Evolutionary conservation across 2,113 vertebrate species (phyloP).

Genomic region (Archilochus colubris): DNA sequence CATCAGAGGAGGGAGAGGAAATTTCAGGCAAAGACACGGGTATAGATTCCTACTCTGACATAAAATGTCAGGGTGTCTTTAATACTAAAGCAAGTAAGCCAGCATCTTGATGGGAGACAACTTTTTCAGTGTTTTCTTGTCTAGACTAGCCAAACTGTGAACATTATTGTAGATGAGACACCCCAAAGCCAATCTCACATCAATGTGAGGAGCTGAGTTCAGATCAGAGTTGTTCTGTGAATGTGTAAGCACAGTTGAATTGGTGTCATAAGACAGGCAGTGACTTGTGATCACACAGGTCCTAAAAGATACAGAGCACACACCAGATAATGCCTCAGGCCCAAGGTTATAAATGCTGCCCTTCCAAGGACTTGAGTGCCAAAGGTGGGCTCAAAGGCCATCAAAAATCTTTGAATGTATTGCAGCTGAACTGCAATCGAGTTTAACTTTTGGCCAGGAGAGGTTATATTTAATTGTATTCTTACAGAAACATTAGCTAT

Average conservation of each 20-base stretch:
- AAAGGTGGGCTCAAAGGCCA: neutral
- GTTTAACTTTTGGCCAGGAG: neutral
- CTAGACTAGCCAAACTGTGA: neutral
- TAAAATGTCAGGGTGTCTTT: neutral
- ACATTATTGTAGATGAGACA: neutral
- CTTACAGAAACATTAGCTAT: neutral
- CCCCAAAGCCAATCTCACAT: neutral
- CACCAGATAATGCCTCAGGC: neutral
- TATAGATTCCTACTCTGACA: neutral
- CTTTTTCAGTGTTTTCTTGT: neutral
- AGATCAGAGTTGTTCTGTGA: neutral
- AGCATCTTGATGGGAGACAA: neutral
- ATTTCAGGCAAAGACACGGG: neutral
- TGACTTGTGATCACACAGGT: fast-evolving
- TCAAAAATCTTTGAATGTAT: neutral
- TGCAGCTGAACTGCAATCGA: neutral
- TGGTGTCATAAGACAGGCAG: neutral
- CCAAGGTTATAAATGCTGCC: neutral
- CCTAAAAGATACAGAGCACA: neutral
- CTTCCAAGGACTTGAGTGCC: neutral
- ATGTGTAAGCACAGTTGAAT: neutral
- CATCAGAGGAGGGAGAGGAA: neutral
- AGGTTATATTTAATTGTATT: neutral
- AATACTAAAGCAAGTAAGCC: neutral
- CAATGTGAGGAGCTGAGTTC: neutral